These are phyloP conservation scores for Elgaria multicarinata DNA, from an alignment of 2,113 vertebrate genomes.

Conservation along the genomic window DNA sequence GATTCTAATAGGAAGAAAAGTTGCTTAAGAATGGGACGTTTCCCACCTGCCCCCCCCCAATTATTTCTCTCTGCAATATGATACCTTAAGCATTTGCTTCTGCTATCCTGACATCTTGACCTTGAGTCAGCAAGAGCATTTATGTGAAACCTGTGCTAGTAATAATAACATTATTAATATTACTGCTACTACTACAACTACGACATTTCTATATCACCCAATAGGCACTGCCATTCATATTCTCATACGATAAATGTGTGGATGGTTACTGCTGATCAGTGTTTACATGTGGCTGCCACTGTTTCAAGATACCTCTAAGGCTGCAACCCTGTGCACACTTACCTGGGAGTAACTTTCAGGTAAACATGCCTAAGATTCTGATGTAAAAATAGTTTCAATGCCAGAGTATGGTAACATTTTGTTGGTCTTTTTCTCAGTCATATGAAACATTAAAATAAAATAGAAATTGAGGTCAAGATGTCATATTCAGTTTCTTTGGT, in stretches of 20 bases:
- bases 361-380: not conserved
- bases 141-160: not conserved
- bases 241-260: too few relatives aligned
- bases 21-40: not conserved
- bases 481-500: not conserved
- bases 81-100: not conserved
- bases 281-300: not conserved
- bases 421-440: not conserved
- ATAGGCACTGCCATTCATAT: too few relatives aligned
- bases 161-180: not conserved
- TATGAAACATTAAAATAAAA: not conserved
- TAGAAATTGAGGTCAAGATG: not conserved
- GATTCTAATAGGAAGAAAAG: not conserved
- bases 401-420: not conserved
- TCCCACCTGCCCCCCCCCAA: not conserved
- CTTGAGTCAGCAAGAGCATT: not conserved
- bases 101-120: not conserved
- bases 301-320: not conserved
- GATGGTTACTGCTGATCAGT: too few relatives aligned
- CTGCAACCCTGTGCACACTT: not conserved
- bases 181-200: too few relatives aligned
- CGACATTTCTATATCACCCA: too few relatives aligned
- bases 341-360: not conserved
- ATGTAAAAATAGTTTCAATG: not conserved
- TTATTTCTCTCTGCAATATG: not conserved